phyloP scores from a whole-genome alignment of 2,888 invertebrate genomes.

The Diarsia brunnea region DNA sequence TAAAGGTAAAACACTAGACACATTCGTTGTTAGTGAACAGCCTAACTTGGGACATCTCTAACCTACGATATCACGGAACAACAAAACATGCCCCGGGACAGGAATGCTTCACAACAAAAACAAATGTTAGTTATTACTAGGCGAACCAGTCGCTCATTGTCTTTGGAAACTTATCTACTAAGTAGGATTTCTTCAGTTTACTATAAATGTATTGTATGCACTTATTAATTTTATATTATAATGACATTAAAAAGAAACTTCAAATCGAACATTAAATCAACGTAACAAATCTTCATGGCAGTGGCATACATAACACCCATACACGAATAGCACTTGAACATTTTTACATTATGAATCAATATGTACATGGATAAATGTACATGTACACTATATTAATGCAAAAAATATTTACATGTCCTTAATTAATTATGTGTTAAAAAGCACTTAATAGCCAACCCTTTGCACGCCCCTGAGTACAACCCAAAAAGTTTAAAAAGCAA shows the following conservation, averaged over 20 bases:
- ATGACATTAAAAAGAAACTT: conserved; percentile 62
- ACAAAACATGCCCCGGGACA: conserved; percentile 54
- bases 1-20: conserved; percentile 80
- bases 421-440: conserved; percentile 84
- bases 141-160: conserved; percentile 82
- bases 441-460: conserved; percentile 84
- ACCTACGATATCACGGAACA: conserved; percentile 59
- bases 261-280: conserved; percentile 58
- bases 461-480: conserved; percentile 71
- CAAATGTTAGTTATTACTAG: conserved; percentile 64
- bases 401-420: conserved; percentile 88
- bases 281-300: conserved; percentile 77
- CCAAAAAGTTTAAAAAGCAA: conserved; percentile 68
- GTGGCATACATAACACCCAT: conserved; percentile 87
- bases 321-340: conserved; percentile 86
- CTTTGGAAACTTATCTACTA: conserved; percentile 77
- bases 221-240: conserved; percentile 57
- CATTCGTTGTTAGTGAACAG: conserved; percentile 89
- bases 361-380: conserved; percentile 83
- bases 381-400: conserved; percentile 85
- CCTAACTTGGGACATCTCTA: conserved; percentile 83
- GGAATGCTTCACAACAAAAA: conserved; percentile 48
- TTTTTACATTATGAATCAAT: conserved; percentile 82
- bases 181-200: conserved; percentile 74
- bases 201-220: conserved; percentile 68